These are phyloP conservation scores for Nymphalis io DNA, from an alignment of 1,140 invertebrate species.

Conservation along the genomic window DNA sequence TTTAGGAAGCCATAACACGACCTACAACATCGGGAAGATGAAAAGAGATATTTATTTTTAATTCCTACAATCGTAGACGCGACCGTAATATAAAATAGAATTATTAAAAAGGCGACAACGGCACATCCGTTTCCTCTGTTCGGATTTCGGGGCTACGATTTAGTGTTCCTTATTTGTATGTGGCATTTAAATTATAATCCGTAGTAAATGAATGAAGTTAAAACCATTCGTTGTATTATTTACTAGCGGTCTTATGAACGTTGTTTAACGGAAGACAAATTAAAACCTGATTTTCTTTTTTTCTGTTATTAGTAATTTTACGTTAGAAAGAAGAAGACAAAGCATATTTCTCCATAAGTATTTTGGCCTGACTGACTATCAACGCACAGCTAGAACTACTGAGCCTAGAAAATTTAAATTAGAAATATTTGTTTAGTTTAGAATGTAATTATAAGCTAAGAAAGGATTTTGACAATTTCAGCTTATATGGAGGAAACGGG, in stretches of 20 bases:
- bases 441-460: too few species aligned
- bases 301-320: too few species aligned
- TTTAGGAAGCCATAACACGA: constrained; percentile 55
- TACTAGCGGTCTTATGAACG: background rate
- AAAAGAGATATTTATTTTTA: constrained; percentile 71
- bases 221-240: background rate
- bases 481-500: too few species aligned
- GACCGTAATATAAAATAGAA: constrained; percentile 67
- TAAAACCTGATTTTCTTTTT: too few species aligned
- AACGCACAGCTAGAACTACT: too few species aligned
- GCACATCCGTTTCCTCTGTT: constrained; percentile 71
- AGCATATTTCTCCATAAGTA: too few species aligned
- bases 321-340: too few species aligned
- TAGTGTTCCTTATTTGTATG: constrained; percentile 11
- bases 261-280: background rate
- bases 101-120: constrained; percentile 69
- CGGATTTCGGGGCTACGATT: constrained; percentile 49
- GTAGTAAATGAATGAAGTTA: background rate
- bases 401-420: too few species aligned
- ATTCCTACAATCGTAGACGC: constrained; percentile 59
- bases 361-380: too few species aligned
- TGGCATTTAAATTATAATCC: constrained; percentile 18
- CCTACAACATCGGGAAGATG: constrained; percentile 59
- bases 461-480: too few species aligned
- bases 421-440: too few species aligned